A percentile compares a stretch with the other conserved stretches of the same genome.
These are phyloP conservation scores for Palloptera scutellata DNA, from an alignment of 2,888 invertebrate genomes.

Conservation along the genomic window DNA sequence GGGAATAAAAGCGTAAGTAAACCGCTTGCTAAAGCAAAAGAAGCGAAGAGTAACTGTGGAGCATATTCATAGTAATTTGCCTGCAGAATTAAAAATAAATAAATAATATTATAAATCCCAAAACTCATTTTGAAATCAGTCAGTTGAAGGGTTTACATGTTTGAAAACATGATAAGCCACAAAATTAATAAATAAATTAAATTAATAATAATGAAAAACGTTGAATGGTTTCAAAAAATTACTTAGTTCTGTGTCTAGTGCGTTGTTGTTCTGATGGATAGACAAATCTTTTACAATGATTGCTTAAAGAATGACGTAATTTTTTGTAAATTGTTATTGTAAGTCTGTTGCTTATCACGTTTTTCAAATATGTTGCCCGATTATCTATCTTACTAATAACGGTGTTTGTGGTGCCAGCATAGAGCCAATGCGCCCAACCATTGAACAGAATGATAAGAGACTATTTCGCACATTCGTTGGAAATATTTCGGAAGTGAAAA, in stretches of 20 bases:
- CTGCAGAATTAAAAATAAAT: constrained; percentile 37
- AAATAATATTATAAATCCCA: background rate
- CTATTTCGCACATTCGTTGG: constrained; percentile 74
- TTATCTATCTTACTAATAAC: constrained; percentile 62
- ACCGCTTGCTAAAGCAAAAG: constrained; percentile 68
- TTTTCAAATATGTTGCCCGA: background rate
- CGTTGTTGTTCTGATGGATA: too few relatives aligned
- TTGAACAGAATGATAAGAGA: constrained; percentile 73
- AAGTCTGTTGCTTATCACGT: too few relatives aligned
- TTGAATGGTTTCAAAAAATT: too few relatives aligned
- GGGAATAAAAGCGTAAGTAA: constrained; percentile 70
- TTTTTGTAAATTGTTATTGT: too few relatives aligned
- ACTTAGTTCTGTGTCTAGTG: too few relatives aligned
- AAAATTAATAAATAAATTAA: too few relatives aligned
- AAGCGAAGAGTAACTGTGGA: constrained; percentile 71
- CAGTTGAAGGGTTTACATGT: too few relatives aligned
- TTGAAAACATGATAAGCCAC: too few relatives aligned
- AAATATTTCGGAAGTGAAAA: constrained; percentile 76
- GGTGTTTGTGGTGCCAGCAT: constrained; percentile 77
- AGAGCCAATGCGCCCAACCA: constrained; percentile 75
- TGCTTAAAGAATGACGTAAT: too few relatives aligned
- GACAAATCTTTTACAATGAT: too few relatives aligned
- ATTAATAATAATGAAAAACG: too few relatives aligned
- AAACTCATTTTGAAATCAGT: too few relatives aligned
- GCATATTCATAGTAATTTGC: constrained; percentile 62